Percentiles rank a stretch among this genome's conserved stretches.
phyloP scores from a whole-genome alignment of 2,888 invertebrate genomes.

The Vesta saturnalis region DNA sequence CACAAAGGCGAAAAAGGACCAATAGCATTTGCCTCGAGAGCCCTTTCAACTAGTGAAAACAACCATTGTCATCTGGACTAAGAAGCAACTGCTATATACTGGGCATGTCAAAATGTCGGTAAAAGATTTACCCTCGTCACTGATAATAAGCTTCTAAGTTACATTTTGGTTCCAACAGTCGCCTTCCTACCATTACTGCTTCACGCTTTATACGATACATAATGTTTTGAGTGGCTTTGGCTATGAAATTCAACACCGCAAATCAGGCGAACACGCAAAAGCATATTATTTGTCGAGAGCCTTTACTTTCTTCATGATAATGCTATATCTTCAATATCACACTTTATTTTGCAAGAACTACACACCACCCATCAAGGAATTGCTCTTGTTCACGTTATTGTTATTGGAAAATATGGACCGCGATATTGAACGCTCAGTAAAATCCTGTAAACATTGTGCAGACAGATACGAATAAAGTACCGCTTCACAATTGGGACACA shows the following conservation, averaged over 20 bases:
- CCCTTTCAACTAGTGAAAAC: conserved; percentile 28
- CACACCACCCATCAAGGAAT: conserved; percentile 45
- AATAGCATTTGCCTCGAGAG: conserved; percentile 47
- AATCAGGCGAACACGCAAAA: conserved; percentile 6
- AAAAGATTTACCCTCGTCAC: conserved; percentile 14
- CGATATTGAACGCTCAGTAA: conserved; percentile 45
- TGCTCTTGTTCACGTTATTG: conserved; percentile 35
- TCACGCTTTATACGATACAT: not conserved
- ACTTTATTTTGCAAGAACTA: conserved; percentile 22
- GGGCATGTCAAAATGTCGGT: conserved; percentile 26
- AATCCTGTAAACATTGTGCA: conserved; percentile 43
- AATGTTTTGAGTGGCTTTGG: conserved; percentile 3
- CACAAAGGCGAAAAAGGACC: conserved; percentile 47
- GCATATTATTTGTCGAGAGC: conserved; percentile 26
- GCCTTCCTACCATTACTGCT: not conserved
- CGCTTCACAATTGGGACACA: conserved; percentile 45
- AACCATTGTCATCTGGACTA: conserved; percentile 50
- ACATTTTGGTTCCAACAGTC: conserved; percentile 26
- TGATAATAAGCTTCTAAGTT: conserved; percentile 32
- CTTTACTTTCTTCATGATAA: not conserved
- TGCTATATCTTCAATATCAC: not conserved
- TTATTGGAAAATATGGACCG: conserved; percentile 44
- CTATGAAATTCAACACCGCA: not conserved
- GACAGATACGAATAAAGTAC: conserved; percentile 43
- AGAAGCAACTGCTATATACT: conserved; percentile 51